These are phyloP conservation scores for Telmatherina bonti DNA, from an alignment of 2,797 vertebrate species.

Conservation along the genomic window DNA sequence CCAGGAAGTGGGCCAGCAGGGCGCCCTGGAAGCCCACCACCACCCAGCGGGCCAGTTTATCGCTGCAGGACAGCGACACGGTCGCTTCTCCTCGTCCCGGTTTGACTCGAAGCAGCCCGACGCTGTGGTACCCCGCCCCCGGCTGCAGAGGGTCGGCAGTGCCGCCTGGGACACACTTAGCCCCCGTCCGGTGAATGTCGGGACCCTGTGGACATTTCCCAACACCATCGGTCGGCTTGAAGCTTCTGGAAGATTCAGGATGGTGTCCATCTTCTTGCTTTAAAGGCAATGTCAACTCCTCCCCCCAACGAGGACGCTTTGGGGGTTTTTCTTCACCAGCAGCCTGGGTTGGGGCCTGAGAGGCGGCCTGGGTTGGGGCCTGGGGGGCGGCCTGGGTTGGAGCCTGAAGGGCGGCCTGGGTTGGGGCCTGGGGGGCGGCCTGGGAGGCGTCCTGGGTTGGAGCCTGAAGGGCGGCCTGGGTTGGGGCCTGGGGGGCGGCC, in stretches of 20 bases:
- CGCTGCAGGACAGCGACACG: conserved; percentile 93
- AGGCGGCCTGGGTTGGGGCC: too few relatives aligned
- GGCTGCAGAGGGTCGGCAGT: conserved; percentile 78
- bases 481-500: too few relatives aligned
- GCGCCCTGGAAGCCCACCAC: conserved; percentile 94
- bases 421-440: too few relatives aligned
- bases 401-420: too few relatives aligned
- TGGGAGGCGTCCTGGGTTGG: too few relatives aligned
- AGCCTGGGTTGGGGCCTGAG: too few relatives aligned
- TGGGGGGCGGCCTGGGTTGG: too few relatives aligned
- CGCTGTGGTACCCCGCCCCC: conserved; percentile 86
- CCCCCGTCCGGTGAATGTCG: conserved; percentile 92
- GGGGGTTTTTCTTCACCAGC: background rate
- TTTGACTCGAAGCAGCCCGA: conserved; percentile 89
- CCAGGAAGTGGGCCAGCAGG: conserved; percentile 92
- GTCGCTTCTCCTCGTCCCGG: conserved; percentile 93
- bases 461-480: too few relatives aligned
- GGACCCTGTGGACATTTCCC: conserved; percentile 13
- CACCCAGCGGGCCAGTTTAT: conserved; percentile 94
- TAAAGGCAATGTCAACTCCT: conserved; percentile 16
- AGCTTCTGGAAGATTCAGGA: background rate
- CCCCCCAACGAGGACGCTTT: conserved; percentile 24
- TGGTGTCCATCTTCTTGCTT: background rate
- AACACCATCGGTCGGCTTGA: background rate
- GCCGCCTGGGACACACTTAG: conserved; percentile 90